These are phyloP conservation scores for rat (Rattus norvegicus) DNA, from an alignment of 2,113 vertebrate species.

Conservation along the genomic window DNA sequence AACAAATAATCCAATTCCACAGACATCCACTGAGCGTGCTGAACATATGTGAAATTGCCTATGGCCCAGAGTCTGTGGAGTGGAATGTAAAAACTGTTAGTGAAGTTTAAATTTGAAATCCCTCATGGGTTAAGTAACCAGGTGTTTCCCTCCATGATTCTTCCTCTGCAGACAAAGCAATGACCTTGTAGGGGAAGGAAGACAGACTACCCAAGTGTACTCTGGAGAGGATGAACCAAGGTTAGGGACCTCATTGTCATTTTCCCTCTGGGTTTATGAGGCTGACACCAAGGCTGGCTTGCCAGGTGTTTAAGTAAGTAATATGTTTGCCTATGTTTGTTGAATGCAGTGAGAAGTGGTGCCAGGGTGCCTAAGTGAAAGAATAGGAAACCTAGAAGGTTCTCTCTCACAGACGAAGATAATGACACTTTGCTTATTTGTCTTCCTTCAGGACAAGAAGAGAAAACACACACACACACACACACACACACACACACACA, in stretches of 20 bases:
- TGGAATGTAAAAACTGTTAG: constrained; percentile 28
- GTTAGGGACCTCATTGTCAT: not conserved
- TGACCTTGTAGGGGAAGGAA: not conserved
- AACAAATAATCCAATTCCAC: constrained; percentile 49
- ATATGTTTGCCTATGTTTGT: not conserved
- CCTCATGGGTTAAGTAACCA: not conserved
- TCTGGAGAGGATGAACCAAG: not conserved
- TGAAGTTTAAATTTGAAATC: constrained; percentile 28
- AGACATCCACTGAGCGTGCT: constrained; percentile 26
- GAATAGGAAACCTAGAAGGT: not conserved
- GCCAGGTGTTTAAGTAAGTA: not conserved
- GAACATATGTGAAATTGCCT: constrained; percentile 37
- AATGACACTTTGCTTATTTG: not conserved
- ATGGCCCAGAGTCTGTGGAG: not conserved
- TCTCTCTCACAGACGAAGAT: not conserved
- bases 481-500: too few species aligned
- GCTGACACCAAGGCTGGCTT: too few species aligned
- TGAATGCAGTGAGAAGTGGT: not conserved
- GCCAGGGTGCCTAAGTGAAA: not conserved
- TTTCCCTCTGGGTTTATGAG: not conserved
- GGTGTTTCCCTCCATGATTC: not conserved
- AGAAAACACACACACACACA: too few species aligned
- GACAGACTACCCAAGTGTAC: not conserved
- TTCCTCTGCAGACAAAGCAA: constrained; percentile 4
- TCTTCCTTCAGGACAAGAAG: not conserved